Base-by-base conservation (phyloP, 2,797 vertebrate species). In the Arremon brunneinucha region DNA sequence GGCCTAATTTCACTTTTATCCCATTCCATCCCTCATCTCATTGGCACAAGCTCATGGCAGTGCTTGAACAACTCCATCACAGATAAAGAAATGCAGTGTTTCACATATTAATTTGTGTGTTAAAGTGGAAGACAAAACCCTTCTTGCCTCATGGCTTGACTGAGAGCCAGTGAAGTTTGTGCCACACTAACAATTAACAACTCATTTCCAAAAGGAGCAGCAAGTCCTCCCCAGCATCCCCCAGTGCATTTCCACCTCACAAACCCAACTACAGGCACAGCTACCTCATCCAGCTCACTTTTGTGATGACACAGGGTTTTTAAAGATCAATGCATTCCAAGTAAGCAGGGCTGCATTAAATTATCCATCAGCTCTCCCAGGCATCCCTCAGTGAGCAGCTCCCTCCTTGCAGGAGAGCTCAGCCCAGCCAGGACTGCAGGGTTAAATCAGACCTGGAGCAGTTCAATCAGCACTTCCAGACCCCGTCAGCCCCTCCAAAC, bases 111-210 rank as follows among this genome's bases (percentile, higher is more conserved):
- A 84, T 68, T 59, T 53, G 43, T 23, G 24, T 37, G 27, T 43
- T 43, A 13, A 56, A 82, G 44, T 11, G 22, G n/a, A 74, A 76
- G 30, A 27, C 2, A 3, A 70, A 87, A 28, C 18, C 41, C 35
- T 67, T 60, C 56, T 35, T 9, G 4, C 60, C 26, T 60, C 24
- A 2, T 11, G n/a, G 49, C 34, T 70, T 39, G 49, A 22, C 52
- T 43, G 46, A 46, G 55, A 56, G 65, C 43, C 17, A 6, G 20
- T 0, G 3, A 30, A 56, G n/a, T 22, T 80, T 57, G 4, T 34
- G 22, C 50, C 23, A 20, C 0, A 0, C 28, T 17, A 1, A 6
- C 75, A 49, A 32, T 28, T 32, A 63, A n/a, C 49, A 3, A 4
- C 50, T 65, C 16, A 2, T 26, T 39, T 62, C 63, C 52, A 92